Percentiles rank a stretch among this genome's conserved stretches.
phyloP scores from a whole-genome alignment of 1,140 invertebrate species.

The Zelostemma sp. region DNA sequence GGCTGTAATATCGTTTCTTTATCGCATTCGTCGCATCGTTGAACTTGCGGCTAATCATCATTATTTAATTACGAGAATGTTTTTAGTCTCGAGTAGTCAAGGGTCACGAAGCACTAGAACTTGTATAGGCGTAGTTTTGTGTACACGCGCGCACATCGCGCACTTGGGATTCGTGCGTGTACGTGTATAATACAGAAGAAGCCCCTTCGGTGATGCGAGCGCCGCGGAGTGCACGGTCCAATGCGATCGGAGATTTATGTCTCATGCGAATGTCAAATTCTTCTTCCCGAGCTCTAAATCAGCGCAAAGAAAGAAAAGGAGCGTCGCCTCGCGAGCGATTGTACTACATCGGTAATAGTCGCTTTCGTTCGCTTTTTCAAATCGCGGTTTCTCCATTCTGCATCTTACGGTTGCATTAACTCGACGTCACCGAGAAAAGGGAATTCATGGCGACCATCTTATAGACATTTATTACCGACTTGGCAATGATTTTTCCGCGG shows the following conservation, averaged over 20 bases:
- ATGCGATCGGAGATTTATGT: constrained; percentile 45
- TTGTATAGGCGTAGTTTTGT: background rate
- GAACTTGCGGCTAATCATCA: constrained; percentile 53
- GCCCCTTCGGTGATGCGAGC: constrained; percentile 29
- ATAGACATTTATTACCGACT: constrained; percentile 28
- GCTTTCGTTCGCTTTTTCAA: constrained; percentile 38
- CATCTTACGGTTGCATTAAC: constrained; percentile 37
- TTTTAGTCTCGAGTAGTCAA: constrained; percentile 30
- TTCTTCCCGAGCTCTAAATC: constrained; percentile 38
- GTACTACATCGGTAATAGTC: constrained; percentile 45
- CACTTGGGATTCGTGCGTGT: constrained; percentile 7
- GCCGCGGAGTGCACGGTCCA: constrained; percentile 21
- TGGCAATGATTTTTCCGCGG: constrained; percentile 13
- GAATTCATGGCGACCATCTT: constrained; percentile 26
- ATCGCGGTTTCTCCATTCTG: constrained; percentile 29
- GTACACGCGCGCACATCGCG: constrained; percentile 4
- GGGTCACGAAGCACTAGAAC: constrained; percentile 7
- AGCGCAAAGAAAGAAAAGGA: constrained; percentile 44
- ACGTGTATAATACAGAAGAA: constrained; percentile 27
- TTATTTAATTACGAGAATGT: constrained; percentile 60
- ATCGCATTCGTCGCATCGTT: constrained; percentile 58
- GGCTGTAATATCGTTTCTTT: constrained; percentile 56
- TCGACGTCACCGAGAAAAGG: constrained; percentile 29
- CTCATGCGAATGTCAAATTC: constrained; percentile 47
- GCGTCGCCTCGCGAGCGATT: constrained; percentile 37